These are phyloP conservation scores for Rhaphigaster nebulosa DNA, from an alignment of 2,888 invertebrate species.

Conservation along the genomic window DNA sequence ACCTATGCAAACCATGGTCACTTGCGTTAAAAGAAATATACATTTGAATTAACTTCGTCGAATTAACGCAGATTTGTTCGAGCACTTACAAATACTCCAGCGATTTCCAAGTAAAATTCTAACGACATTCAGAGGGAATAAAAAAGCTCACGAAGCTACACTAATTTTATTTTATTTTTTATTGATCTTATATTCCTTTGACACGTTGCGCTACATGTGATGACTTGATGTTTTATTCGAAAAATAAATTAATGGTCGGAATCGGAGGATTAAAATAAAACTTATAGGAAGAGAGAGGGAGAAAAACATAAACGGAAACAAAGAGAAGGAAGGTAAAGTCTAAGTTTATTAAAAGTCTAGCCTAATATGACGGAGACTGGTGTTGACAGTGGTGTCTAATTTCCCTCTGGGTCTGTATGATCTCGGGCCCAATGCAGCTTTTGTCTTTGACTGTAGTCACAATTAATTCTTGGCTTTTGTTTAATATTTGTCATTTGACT, in stretches of 20 bases:
- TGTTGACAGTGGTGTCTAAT: constrained; percentile 38
- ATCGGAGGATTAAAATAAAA: background rate
- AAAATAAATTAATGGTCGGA: background rate
- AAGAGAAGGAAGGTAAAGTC: background rate
- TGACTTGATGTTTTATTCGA: background rate
- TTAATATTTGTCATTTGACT: constrained; percentile 26
- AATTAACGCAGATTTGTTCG: background rate
- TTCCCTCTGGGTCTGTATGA: background rate
- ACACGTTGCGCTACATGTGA: background rate
- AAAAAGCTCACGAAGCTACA: background rate
- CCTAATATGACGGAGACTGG: constrained; percentile 40
- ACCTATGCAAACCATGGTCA: too few species aligned
- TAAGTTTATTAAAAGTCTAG: constrained; percentile 47
- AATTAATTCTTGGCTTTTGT: constrained; percentile 31
- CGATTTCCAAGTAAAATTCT: background rate
- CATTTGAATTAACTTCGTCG: background rate
- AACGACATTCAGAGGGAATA: background rate
- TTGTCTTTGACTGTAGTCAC: constrained; percentile 31
- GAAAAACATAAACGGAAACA: constrained; percentile 32
- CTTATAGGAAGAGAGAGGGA: background rate
- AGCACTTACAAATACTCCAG: background rate
- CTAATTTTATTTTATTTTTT: background rate
- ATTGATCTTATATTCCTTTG: background rate
- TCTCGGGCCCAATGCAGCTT: background rate
- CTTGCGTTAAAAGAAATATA: background rate